phyloP scores from a whole-genome alignment of 2,888 invertebrate genomes.

The Zele albiditarsus region DNA sequence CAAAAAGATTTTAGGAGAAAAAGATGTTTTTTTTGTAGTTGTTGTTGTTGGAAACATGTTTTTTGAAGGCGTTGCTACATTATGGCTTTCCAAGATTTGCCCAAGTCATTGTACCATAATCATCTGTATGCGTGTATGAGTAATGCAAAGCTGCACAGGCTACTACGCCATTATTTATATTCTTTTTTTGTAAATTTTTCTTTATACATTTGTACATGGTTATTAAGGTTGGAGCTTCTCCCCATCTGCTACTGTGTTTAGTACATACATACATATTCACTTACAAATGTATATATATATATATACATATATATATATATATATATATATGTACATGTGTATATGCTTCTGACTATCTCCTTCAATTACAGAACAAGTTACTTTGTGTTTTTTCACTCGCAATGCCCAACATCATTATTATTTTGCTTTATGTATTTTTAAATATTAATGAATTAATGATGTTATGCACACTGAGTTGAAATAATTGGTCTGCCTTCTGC shows the following conservation, averaged over 20 bases:
- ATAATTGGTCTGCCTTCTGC: conserved; percentile 27
- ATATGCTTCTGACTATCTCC: background rate
- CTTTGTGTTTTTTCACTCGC: conserved; percentile 12
- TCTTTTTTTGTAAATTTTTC: conserved; percentile 17
- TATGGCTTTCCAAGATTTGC: conserved; percentile 50
- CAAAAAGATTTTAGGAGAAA: background rate
- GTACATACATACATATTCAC: background rate
- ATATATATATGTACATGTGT: background rate
- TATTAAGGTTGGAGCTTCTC: conserved; percentile 2
- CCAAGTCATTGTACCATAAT: conserved; percentile 56
- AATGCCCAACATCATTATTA: conserved; percentile 21
- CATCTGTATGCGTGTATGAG: conserved; percentile 60
- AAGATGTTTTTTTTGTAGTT: conserved; percentile 26
- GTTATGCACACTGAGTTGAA: conserved; percentile 16
- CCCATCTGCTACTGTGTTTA: conserved; percentile 24
- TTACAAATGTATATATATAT: background rate
- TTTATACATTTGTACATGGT: conserved; percentile 10
- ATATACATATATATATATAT: background rate
- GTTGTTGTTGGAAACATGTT: conserved; percentile 2
- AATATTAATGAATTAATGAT: conserved; percentile 23
- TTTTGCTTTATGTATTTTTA: conserved; percentile 6
- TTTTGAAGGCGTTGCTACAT: conserved; percentile 21
- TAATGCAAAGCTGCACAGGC: conserved; percentile 65
- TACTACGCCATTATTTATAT: conserved; percentile 57
- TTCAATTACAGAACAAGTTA: conserved; percentile 14